Conservation (phyloP, 2,113 vertebrate genomes). For the Notarius lentiginosus region DNA sequence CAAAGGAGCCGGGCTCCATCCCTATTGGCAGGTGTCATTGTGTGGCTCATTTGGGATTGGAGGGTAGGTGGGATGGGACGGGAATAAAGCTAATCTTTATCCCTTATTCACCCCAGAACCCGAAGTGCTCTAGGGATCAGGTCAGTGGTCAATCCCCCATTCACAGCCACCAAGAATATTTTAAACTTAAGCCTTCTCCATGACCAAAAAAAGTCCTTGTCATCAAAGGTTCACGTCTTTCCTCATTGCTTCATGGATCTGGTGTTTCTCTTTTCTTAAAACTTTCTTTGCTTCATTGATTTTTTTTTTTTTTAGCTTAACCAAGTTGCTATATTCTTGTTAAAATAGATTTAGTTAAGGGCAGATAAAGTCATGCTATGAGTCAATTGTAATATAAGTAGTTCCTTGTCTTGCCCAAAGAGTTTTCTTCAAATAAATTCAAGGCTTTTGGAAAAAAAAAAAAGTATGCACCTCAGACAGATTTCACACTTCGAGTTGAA, state of each 20-base stretch:
- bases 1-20: conserved; percentile 68
- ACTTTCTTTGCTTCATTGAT: conserved; percentile 60
- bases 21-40: conserved; percentile 71
- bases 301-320: conserved; percentile 60
- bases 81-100: conserved; percentile 79
- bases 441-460: not conserved
- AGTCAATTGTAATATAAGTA: conserved; percentile 61
- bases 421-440: conserved; percentile 42
- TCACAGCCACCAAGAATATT: conserved; percentile 75
- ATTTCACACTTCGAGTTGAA: conserved; percentile 15
- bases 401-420: conserved; percentile 42
- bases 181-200: conserved; percentile 76
- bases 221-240: conserved; percentile 72
- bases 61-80: conserved; percentile 59
- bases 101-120: conserved; percentile 77
- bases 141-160: conserved; percentile 79
- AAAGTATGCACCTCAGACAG: conserved; percentile 55
- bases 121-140: conserved; percentile 75
- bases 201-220: conserved; percentile 73
- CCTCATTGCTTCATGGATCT: conserved; percentile 34
- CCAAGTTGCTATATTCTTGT: conserved; percentile 64
- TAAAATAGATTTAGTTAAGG: conserved; percentile 62
- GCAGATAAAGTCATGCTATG: conserved; percentile 58
- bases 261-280: conserved; percentile 49
- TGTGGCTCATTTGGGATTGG: conserved; percentile 71